These are phyloP conservation scores for Prolemur simus DNA, from an alignment of 2,113 vertebrate genomes.

Conservation along the genomic window DNA sequence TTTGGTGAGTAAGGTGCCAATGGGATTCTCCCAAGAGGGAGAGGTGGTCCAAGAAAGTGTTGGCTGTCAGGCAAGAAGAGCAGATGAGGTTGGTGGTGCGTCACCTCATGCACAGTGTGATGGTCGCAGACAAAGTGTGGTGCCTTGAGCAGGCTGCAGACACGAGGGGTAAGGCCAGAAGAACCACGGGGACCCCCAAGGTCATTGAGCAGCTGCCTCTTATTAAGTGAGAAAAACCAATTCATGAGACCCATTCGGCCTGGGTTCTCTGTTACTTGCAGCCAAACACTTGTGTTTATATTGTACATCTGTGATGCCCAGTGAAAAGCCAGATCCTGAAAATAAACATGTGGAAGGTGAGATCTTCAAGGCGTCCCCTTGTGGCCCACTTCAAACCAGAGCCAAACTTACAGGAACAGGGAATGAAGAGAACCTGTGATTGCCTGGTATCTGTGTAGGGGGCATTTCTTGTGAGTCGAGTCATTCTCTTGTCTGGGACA, in stretches of 20 bases:
- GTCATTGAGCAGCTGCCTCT: neutral
- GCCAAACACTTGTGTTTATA: neutral
- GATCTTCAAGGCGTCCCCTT: neutral
- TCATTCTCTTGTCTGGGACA: too few species aligned
- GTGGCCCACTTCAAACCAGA: neutral
- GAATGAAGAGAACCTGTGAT: rapidly evolving
- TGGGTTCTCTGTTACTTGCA: neutral
- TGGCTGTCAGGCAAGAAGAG: neutral
- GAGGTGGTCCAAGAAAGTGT: neutral
- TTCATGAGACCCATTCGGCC: rapidly evolving
- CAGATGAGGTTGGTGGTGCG: rapidly evolving
- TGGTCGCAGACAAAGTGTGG: neutral
- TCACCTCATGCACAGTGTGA: rapidly evolving
- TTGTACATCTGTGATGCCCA: neutral
- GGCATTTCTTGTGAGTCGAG: rapidly evolving
- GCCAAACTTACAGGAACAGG: rapidly evolving
- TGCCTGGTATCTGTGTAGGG: neutral
- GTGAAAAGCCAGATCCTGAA: neutral
- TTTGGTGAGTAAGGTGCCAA: neutral
- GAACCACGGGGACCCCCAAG: neutral
- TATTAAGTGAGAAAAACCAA: neutral
- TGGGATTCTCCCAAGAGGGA: neutral
- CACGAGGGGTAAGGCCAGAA: rapidly evolving
- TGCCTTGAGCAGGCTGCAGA: rapidly evolving
- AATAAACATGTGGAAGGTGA: rapidly evolving